Evolutionary conservation across 2,113 vertebrate genomes (phyloP).

Genomic region (Eulemur rufifrons): DNA sequence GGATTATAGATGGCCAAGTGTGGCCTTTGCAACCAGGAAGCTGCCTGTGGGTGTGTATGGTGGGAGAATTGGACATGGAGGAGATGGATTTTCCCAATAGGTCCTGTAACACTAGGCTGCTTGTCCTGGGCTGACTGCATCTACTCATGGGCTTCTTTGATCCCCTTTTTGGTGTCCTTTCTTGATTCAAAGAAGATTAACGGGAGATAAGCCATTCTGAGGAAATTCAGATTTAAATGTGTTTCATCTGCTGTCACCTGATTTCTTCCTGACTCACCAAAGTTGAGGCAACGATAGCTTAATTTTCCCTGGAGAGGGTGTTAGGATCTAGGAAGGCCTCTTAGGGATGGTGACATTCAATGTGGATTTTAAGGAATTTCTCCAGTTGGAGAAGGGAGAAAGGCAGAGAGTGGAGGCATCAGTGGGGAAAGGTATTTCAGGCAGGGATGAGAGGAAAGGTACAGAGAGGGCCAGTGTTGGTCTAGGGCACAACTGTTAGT

Average conservation of each 20-base stretch:
- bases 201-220: background rate
- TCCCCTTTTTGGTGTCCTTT: background rate
- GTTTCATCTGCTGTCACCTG: background rate
- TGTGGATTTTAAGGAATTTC: conserved; percentile 9
- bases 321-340: background rate
- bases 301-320: background rate
- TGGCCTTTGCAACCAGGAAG: background rate
- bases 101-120: background rate
- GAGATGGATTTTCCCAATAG: background rate
- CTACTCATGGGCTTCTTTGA: background rate
- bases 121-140: background rate
- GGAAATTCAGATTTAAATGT: background rate
- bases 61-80: background rate
- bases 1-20: background rate
- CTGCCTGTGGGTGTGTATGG: background rate
- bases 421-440: background rate
- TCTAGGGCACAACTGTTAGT: background rate
- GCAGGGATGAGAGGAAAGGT: background rate
- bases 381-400: background rate
- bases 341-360: background rate
- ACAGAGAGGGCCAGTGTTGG: background rate
- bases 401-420: background rate
- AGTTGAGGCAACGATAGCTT: background rate
- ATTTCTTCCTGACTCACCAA: background rate
- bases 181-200: background rate